Evolutionary conservation across 2,888 invertebrate species (phyloP).

Genomic region (Priapulus caudatus): DNA sequence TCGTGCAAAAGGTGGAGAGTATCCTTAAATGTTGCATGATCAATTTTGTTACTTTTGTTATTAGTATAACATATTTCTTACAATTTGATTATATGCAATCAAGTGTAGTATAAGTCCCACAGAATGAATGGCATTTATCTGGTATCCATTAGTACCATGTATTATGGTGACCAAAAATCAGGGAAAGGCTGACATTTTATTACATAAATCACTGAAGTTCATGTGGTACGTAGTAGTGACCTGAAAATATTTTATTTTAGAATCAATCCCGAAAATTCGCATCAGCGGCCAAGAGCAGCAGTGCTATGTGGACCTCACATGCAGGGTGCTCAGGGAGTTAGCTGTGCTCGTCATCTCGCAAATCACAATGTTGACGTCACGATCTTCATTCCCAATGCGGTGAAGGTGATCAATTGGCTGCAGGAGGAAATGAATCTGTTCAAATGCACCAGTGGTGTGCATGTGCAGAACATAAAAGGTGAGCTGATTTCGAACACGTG

Average conservation of each 20-base stretch:
- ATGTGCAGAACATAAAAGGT: conserved; percentile 32
- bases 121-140: too few relatives aligned
- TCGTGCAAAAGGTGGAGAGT: too few relatives aligned
- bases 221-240: too few relatives aligned
- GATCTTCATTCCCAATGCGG: conserved; percentile 45
- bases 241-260: conserved; percentile 40
- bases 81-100: not conserved
- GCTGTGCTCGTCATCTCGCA: conserved; percentile 63
- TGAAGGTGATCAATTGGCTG: conserved; percentile 18
- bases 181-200: too few relatives aligned
- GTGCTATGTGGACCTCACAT: conserved; percentile 58
- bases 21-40: too few relatives aligned
- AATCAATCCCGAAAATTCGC: conserved; percentile 69
- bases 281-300: conserved; percentile 71
- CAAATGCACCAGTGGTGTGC: conserved; percentile 46
- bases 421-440: conserved; percentile 51
- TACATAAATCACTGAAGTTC: too few relatives aligned
- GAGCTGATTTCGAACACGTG: conserved; percentile 13
- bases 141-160: too few relatives aligned
- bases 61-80: not conserved
- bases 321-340: conserved; percentile 53
- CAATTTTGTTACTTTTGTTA: not conserved
- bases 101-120: conserved; percentile 4
- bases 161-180: too few relatives aligned
- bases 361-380: conserved; percentile 65